Evolutionary conservation across 1,140 invertebrate genomes (phyloP), one percentile per base, ranked within the genome.

Genomic region (Drosophila lowei): DNA sequence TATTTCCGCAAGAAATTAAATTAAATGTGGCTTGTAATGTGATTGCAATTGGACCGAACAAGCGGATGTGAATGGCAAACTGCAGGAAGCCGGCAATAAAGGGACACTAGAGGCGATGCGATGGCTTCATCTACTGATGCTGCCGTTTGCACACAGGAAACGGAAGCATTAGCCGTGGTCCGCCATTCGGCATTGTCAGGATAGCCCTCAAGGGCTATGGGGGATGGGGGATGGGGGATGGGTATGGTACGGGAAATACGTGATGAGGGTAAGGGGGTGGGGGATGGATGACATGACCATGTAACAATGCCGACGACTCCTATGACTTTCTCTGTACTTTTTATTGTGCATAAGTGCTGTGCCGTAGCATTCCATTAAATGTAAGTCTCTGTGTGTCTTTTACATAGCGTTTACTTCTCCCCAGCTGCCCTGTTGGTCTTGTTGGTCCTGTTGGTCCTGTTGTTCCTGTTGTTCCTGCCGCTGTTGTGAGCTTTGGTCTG

Each of bases 1-100:
- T 81, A 86, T 81, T 86, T 86, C 77, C 77, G 68, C 68, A 74
- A 54, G 65, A 81, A 86, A 88, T 85, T 77, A 86, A 86, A 86
- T 86, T 88, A 88, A 86, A 88, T 86, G 73, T 86, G 56, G 61
- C 81, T 75, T 86, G 77, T 86, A 86, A 86, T 88, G 67, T 86
- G 83, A 86, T 86, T 86, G 83, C 81, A 75, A 67, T 78, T 68
- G 81, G 65, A 52, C 61, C 41, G 25, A 59, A 75, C 59, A 46
- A 61, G 68, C 72, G 77, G 77, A 86, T 80, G 77, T 68, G 70
- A 72, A 67, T 80, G 76, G 55, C 77, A 78, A 81, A 68, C 81
- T 78, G 73, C 83, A 88, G 83, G 81, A 86, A 68, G 62, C 66
- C 21, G 72, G 44, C 77, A 72, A 88, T 86, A 65, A 86, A 68